Evolutionary conservation across 2,113 vertebrate species (phyloP).

Genomic region (Gobiocypris rarus): DNA sequence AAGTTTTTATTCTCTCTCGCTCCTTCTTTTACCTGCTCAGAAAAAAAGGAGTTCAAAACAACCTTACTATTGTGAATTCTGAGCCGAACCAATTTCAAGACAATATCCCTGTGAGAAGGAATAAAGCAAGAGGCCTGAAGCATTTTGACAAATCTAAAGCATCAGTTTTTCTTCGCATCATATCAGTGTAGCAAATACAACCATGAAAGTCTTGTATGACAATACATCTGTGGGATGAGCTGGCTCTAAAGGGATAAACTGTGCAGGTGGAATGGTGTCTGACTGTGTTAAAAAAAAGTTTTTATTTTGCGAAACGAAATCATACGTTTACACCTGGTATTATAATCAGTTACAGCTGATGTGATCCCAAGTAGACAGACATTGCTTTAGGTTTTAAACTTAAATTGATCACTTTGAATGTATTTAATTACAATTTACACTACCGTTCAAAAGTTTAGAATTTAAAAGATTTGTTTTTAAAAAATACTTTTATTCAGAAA

Average conservation of each 20-base stretch:
- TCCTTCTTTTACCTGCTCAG: background rate
- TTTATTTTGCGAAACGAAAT: background rate
- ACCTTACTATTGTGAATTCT: conserved; percentile 8
- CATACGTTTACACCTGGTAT: background rate
- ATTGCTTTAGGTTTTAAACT: background rate
- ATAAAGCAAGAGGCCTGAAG: conserved; percentile 25
- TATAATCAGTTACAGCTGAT: background rate
- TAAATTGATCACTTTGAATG: no score
- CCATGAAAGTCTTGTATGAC: background rate
- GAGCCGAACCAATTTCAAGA: conserved; percentile 33
- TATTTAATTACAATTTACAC: background rate
- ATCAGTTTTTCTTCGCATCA: conserved; percentile 8
- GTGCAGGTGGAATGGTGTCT: background rate
- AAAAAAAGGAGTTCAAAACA: conserved; percentile 1
- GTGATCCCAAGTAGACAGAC: no score
- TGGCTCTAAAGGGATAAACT: background rate
- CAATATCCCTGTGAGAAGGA: conserved; percentile 28
- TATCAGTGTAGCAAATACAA: background rate
- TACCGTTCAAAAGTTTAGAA: background rate
- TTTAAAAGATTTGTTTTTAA: no score
- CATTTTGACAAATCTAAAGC: conserved; percentile 22
- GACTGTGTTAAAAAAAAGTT: background rate
- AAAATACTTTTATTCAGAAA: background rate
- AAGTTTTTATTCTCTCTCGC: conserved; percentile 5
- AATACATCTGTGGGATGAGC: background rate